Conservation (phyloP, 1,140 invertebrate genomes). For the Euwallacea fornicatus region DNA sequence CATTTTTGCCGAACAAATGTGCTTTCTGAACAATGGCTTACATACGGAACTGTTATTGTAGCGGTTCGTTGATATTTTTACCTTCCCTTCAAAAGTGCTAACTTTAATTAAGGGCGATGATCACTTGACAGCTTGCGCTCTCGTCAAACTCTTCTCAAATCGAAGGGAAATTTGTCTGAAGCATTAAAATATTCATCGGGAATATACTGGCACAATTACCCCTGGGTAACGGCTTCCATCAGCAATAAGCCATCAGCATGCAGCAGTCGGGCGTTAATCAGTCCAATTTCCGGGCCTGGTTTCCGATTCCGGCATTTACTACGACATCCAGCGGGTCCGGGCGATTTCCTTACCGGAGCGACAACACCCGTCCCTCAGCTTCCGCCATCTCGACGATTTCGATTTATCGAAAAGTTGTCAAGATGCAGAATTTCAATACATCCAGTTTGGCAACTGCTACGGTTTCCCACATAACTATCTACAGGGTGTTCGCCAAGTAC, state of each 20-base stretch:
- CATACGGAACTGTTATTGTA: conserved; percentile 10
- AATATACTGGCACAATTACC: conserved; percentile 8
- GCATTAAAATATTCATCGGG: conserved; percentile 5
- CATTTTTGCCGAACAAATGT: conserved; percentile 20
- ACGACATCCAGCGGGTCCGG: conserved; percentile 39
- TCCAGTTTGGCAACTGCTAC: too few relatives aligned
- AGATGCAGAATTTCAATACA: too few relatives aligned
- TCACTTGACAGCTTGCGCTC: background rate
- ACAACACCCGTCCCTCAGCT: background rate
- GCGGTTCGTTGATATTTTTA: background rate
- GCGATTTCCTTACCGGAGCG: conserved; percentile 33
- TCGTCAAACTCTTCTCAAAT: background rate
- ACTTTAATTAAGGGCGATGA: background rate
- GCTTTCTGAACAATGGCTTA: conserved; percentile 5
- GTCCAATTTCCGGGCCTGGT: conserved; percentile 45
- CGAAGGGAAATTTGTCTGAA: background rate
- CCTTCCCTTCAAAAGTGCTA: background rate
- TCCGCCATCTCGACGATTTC: too few relatives aligned
- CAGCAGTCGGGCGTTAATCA: conserved; percentile 39
- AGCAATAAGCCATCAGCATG: conserved; percentile 37
- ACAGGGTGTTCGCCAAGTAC: too few relatives aligned
- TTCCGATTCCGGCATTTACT: conserved; percentile 46
- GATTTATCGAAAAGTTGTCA: too few relatives aligned
- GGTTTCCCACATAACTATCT: too few relatives aligned
- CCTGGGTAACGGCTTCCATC: conserved; percentile 8